phyloP scores from a whole-genome alignment of 2,113 vertebrate genomes.

The Dicerorhinus sumatrensis region DNA sequence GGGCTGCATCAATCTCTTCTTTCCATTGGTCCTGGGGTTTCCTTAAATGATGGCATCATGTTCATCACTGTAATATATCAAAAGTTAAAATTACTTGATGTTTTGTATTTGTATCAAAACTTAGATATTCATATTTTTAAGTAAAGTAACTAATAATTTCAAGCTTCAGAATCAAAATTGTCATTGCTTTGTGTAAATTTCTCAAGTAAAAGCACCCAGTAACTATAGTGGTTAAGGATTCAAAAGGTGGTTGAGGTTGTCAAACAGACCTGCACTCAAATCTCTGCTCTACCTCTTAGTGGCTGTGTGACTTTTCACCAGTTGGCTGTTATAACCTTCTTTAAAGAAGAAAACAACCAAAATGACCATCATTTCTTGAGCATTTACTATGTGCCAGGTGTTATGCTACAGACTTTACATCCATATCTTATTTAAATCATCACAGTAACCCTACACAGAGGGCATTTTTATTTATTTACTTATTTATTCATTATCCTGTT shows the following conservation, averaged over 20 bases:
- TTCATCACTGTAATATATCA: slow-evolving; percentile 87
- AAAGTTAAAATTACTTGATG: slow-evolving; percentile 31
- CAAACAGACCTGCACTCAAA: neutral
- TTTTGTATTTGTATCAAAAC: slow-evolving; percentile 26
- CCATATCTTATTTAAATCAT: neutral
- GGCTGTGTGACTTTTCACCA: neutral
- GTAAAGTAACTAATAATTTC: slow-evolving; percentile 3
- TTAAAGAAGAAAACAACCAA: neutral
- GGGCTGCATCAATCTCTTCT: neutral
- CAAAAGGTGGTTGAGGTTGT: neutral
- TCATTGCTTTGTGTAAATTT: neutral
- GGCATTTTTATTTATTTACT: neutral
- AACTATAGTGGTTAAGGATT: neutral
- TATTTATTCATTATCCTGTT: neutral
- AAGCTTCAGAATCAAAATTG: slow-evolving; percentile 4
- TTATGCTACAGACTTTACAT: neutral
- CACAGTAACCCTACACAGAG: neutral
- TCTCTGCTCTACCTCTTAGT: neutral
- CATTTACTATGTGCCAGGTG: neutral
- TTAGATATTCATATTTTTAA: neutral
- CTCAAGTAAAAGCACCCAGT: neutral
- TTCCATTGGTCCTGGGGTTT: slow-evolving; percentile 50
- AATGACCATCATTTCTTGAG: neutral
- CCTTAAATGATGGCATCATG: slow-evolving; percentile 90
- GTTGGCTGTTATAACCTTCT: neutral